Evolutionary conservation across 2,888 invertebrate species (phyloP).

Genomic region (Meganola albula): DNA sequence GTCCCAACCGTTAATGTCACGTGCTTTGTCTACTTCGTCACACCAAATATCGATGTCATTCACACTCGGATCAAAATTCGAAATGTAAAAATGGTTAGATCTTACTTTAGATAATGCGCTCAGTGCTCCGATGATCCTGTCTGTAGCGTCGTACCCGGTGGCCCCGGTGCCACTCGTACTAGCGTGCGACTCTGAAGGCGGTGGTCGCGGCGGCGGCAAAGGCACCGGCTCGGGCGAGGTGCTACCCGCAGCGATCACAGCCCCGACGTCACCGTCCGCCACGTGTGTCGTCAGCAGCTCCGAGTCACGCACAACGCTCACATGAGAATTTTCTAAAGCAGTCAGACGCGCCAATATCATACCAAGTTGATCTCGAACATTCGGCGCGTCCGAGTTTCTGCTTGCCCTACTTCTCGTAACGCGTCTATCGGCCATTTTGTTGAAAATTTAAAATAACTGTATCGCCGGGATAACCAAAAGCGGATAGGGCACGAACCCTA

Average conservation of each 20-base stretch:
- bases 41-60: conserved; percentile 1
- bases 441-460: not conserved
- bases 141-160: conserved; percentile 2
- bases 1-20: not conserved
- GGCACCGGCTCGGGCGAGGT: not conserved
- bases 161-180: too few species aligned
- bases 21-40: not conserved
- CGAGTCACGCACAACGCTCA: not conserved
- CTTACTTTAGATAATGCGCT: not conserved
- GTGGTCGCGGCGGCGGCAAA: not conserved
- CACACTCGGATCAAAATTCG: conserved; percentile 1
- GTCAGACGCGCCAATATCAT: not conserved
- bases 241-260: not conserved
- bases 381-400: not conserved
- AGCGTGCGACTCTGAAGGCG: too few species aligned
- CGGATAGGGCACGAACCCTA: not conserved
- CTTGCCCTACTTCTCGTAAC: not conserved
- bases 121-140: not conserved
- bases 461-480: not conserved
- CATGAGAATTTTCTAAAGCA: not conserved
- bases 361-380: not conserved
- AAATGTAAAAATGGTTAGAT: not conserved
- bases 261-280: not conserved
- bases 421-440: not conserved
- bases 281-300: not conserved